Percentiles rank a stretch among this genome's conserved stretches.
Conservation (phyloP, 2,797 vertebrate genomes). For the Cottoperca gobio region DNA sequence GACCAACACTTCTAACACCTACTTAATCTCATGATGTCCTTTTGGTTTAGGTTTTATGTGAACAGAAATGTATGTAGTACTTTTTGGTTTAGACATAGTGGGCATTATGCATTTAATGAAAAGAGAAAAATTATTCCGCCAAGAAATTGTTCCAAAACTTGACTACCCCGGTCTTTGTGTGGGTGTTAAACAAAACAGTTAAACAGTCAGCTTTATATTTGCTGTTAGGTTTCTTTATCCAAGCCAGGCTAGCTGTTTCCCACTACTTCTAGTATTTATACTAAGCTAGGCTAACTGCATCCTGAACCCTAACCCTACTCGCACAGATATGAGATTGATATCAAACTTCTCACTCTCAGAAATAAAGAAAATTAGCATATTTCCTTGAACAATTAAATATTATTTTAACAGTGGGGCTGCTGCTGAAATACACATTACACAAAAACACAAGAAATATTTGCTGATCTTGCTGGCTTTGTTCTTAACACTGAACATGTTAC, state of each 20-base stretch:
- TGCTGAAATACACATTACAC: conserved; percentile 40
- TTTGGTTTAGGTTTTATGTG: not conserved
- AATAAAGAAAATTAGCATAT: not conserved
- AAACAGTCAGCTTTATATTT: not conserved
- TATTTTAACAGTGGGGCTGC: not conserved
- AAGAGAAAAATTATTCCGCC: not conserved
- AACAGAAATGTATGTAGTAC: not conserved
- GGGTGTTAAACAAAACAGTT: not conserved
- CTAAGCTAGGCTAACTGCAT: not conserved
- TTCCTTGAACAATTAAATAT: not conserved
- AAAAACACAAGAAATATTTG: conserved; percentile 27
- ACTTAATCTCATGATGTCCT: not conserved
- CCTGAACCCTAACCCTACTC: not conserved
- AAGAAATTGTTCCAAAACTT: not conserved
- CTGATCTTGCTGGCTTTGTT: conserved; percentile 15
- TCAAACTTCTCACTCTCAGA: not conserved
- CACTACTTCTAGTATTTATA: not conserved
- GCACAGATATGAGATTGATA: not conserved
- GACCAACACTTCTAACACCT: not conserved
- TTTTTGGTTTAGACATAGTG: not conserved
- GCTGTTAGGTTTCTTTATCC: not conserved
- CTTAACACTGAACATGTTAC: conserved; percentile 8
- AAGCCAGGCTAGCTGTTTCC: not conserved
- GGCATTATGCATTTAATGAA: not conserved
- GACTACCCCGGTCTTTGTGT: not conserved